Evolutionary conservation across 2,888 invertebrate genomes (phyloP), one percentile per base, ranked within the genome.

Genomic region (Pyrocoelia pectoralis): DNA sequence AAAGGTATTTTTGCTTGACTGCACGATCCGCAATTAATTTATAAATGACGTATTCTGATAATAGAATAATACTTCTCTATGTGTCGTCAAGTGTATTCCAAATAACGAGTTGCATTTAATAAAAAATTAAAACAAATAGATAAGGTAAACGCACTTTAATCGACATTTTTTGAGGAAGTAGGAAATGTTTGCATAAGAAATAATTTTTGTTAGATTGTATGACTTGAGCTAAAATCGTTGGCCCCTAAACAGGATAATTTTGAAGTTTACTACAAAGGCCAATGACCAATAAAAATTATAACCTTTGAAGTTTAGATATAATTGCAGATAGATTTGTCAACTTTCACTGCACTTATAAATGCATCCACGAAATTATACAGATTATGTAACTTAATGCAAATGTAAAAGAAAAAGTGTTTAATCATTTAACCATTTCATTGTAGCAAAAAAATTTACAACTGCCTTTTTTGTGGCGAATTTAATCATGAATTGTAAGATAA

Each of bases 221-320:
- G 18, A n/a, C 17, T 10, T 18, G 18, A 17, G 15, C 46, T 17
- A 17, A 46, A 46, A 15, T 46, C 46, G 18, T 54, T 52, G 51
- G 58, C 52, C 58, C 43, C 49, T 28, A 50, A 18, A 24, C 33
- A 19, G 58, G 24, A 43, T 52, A 61, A 56, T 56, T 46, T 52
- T 61, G 33, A 54, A 48, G 49, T 48, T 52, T 38, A 54, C 41
- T 41, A 38, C 28, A 50, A 57, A 63, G 64, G 57, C 40, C 64
- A 64, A 51, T 50, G 64, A 64, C 64, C 64, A 55, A 14, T 40
- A 49, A 64, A 64, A 64, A 50, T 59, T 41, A 50, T 60, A 49
- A 54, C 46, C 46, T 46, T 46, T 46, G 18, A 46, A 46, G 18
- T 46, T 46, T 33, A 33, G 33, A 33, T 33, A 8, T 33, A 63